Evolutionary conservation across 2,113 vertebrate species (phyloP), one percentile per base, ranked within the genome.

Genomic region (Notothenia rossii): DNA sequence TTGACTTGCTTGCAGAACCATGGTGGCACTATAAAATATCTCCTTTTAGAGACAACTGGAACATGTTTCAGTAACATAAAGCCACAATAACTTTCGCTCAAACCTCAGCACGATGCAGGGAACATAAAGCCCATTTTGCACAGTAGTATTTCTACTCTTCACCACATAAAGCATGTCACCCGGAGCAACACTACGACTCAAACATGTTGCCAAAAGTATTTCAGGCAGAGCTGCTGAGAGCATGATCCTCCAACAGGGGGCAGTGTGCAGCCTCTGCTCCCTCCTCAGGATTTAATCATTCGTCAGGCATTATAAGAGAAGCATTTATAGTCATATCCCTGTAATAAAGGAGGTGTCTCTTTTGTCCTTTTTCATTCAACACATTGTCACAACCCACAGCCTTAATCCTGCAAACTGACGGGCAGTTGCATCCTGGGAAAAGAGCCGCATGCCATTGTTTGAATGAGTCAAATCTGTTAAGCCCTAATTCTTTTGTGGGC

Each of bases 381-480:
- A 95, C 91, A 15, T 95, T 96, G 95, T 95, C 94, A 95, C 85
- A 95, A 96, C 89, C 94, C 95, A 91, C 90, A 91, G 89, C 94
- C 91, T 93, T 96, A 96, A 96, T 96, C 96, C 96, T 56, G 13
- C 90, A 93, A 89, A 85, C 82, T 95, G 96, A 96, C 82, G 95
- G 96, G 93, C 95, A 95, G 92, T 90, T 75, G 92, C 49, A 46
- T 91, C 89, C 10, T 10, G 92, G 89, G 95, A 94, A 94, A 92
- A 86, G 91, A 95, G 94, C 84, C 77, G 53, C 91, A 89, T 18
- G 81, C 56, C 86, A 94, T 96, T 96, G 95, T 96, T 95, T 95
- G 94, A 88, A 88, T 82, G 85, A 94, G 92, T 95, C 86, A 71
- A 95, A 95, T 96, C 95, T 96, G 94, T 92, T 96, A 95, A 94